Evolutionary conservation across 2,888 invertebrate species (phyloP).

Genomic region (Drosophila formosana): DNA sequence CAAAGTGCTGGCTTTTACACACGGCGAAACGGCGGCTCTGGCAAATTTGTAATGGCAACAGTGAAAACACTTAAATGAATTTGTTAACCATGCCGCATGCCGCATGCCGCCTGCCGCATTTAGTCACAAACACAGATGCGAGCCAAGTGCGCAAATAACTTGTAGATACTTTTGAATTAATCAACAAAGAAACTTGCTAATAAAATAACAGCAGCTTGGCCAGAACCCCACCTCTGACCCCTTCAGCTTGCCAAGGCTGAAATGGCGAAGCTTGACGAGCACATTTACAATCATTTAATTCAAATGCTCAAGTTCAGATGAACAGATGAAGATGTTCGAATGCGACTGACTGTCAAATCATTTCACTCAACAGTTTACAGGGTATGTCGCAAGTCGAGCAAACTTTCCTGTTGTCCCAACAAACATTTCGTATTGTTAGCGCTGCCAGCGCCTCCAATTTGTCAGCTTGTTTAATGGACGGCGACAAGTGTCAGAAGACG

Average conservation of each 20-base stretch:
- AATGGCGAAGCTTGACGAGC: no score
- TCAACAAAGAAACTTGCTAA: slow-evolving; percentile 24
- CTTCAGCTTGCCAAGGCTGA: not conserved
- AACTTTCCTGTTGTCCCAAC: not conserved
- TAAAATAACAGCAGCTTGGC: not conserved
- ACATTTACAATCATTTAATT: no score
- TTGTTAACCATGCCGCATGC: slow-evolving; percentile 60
- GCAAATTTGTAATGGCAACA: slow-evolving; percentile 64
- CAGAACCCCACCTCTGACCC: not conserved
- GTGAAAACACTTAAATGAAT: slow-evolving; percentile 71
- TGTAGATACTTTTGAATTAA: slow-evolving; percentile 45
- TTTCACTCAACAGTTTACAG: not conserved
- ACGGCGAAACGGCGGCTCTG: slow-evolving; percentile 47
- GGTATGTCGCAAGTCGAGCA: slow-evolving; percentile 6
- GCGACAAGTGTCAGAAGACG: slow-evolving; percentile 62
- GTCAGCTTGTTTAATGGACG: slow-evolving; percentile 65
- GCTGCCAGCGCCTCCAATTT: slow-evolving; percentile 54
- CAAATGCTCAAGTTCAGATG: no score
- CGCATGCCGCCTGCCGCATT: slow-evolving; percentile 20
- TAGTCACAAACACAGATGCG: slow-evolving; percentile 18
- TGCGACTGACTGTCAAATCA: no score
- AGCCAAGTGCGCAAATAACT: slow-evolving; percentile 44
- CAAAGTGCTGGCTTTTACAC: slow-evolving; percentile 74
- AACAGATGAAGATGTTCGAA: not conserved
- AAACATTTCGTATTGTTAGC: slow-evolving; percentile 19